phyloP scores from a whole-genome alignment of 2,888 invertebrate genomes.

The Zele albiditarsus region DNA sequence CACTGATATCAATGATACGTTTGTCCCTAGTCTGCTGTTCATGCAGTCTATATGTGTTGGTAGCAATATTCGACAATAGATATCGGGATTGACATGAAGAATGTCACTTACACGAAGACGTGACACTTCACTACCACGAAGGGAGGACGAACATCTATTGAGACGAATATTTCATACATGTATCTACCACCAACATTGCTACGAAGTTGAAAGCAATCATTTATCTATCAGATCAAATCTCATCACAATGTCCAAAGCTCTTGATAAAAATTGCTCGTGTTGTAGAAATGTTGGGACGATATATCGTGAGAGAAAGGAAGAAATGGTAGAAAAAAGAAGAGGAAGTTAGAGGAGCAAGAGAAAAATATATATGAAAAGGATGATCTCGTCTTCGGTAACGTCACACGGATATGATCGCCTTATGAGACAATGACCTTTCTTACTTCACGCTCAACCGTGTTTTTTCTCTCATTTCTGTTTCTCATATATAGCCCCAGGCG shows the following conservation, averaged over 20 bases:
- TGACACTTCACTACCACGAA: background rate
- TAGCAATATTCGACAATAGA: constrained; percentile 25
- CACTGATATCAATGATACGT: background rate
- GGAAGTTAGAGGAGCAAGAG: no score
- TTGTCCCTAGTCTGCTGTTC: background rate
- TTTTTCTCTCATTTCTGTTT: constrained; percentile 28
- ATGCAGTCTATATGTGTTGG: background rate
- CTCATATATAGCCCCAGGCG: constrained; percentile 23
- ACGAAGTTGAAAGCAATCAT: constrained; percentile 32
- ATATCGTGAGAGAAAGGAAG: background rate
- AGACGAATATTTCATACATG: background rate
- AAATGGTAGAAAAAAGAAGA: no score
- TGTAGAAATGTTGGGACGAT: constrained; percentile 17
- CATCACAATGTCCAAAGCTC: constrained; percentile 8
- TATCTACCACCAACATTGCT: constrained; percentile 13
- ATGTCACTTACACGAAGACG: constrained; percentile 19
- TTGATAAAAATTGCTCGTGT: constrained; percentile 7
- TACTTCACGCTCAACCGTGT: constrained; percentile 21
- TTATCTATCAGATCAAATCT: constrained; percentile 40
- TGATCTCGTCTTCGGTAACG: constrained; percentile 27
- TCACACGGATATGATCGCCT: constrained; percentile 32
- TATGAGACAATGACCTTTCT: constrained; percentile 22
- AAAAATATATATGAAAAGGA: background rate
- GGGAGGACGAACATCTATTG: background rate
- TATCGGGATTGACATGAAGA: constrained; percentile 14